phyloP scores from a whole-genome alignment of 1,140 invertebrate genomes.

The Plectrocnemia conspersa region DNA sequence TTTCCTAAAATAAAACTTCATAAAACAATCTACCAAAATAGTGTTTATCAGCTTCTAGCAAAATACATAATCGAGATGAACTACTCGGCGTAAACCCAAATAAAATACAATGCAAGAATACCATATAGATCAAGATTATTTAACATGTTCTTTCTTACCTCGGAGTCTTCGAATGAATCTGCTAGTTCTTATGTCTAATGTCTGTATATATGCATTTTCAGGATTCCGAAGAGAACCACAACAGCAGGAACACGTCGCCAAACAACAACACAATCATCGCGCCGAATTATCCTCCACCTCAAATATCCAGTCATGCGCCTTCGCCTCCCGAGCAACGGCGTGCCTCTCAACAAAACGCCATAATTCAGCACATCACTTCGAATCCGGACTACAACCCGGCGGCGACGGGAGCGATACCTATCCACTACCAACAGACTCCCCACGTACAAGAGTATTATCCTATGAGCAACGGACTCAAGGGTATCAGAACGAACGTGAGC shows the following conservation, averaged over 20 bases:
- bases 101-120: too few species aligned
- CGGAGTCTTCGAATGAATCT: too few species aligned
- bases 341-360: slow-evolving; percentile 3
- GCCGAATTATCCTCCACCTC: slow-evolving; percentile 4
- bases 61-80: too few species aligned
- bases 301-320: too few species aligned
- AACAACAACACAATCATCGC: slow-evolving; percentile 20
- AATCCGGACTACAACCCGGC: slow-evolving; percentile 9
- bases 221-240: slow-evolving; percentile 25
- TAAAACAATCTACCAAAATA: too few species aligned
- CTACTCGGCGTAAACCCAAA: too few species aligned
- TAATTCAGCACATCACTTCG: slow-evolving; percentile 8
- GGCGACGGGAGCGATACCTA: slow-evolving; percentile 4
- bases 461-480: slow-evolving; percentile 9
- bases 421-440: slow-evolving; percentile 9
- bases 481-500: background rate
- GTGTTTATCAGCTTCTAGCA: too few species aligned
- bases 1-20: too few species aligned
- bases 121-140: too few species aligned
- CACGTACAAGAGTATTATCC: slow-evolving; percentile 10
- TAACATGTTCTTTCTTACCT: too few species aligned
- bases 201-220: slow-evolving; percentile 11
- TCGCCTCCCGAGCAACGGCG: slow-evolving; percentile 1
- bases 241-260: slow-evolving; percentile 24
- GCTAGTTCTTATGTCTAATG: too few species aligned